phyloP scores from a whole-genome alignment of 1,140 invertebrate species.

The Pectinophora gossypiella region DNA sequence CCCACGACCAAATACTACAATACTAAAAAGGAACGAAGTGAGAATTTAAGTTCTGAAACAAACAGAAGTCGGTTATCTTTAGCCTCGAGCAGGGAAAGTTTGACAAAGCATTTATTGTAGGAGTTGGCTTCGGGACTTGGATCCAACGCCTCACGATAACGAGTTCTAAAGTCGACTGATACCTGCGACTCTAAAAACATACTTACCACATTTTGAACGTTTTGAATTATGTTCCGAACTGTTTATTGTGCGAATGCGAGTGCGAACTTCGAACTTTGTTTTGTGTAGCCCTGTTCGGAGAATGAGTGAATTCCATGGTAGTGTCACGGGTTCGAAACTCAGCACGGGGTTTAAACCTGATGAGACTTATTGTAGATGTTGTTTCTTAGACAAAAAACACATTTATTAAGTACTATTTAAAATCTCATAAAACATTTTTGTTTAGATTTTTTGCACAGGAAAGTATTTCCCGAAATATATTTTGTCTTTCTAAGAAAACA shows the following conservation, averaged over 20 bases:
- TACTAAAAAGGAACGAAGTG: constrained; percentile 30
- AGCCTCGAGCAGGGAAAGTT: constrained; percentile 35
- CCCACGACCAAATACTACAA: not conserved
- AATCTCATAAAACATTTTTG: no score
- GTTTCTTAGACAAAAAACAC: no score
- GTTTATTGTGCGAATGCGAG: not conserved
- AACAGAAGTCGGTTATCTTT: constrained; percentile 60
- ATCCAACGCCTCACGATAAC: constrained; percentile 36
- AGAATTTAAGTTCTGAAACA: constrained; percentile 34
- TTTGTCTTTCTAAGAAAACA: no score
- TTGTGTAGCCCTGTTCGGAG: no score
- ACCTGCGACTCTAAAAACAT: not conserved
- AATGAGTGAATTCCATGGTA: no score
- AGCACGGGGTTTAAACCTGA: no score
- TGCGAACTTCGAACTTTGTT: no score
- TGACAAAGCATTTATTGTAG: constrained; percentile 69
- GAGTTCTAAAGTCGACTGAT: constrained; percentile 43
- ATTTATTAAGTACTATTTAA: no score
- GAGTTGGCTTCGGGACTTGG: not conserved
- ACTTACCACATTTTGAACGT: not conserved
- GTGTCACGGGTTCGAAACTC: no score
- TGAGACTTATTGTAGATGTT: no score
- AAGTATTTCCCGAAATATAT: no score
- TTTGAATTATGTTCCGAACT: not conserved
- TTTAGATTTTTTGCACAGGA: no score